Evolutionary conservation across 2,797 vertebrate species (phyloP).

Genomic region (Cottoperca gobio): DNA sequence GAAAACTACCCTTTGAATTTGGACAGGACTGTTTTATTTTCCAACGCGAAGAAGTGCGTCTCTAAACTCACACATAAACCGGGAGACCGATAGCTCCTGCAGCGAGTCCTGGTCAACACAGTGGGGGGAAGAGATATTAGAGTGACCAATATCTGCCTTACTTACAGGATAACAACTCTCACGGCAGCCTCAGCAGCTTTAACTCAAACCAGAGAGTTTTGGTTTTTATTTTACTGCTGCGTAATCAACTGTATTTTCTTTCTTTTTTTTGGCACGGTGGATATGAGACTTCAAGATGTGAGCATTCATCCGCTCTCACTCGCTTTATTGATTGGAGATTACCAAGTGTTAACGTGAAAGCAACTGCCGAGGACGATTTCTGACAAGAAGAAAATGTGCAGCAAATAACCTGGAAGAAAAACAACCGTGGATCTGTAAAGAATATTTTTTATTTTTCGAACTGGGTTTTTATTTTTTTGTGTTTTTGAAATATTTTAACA

Average conservation of each 20-base stretch:
- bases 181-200: constrained; percentile 37
- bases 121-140: constrained; percentile 24
- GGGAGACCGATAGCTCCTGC: constrained; percentile 50
- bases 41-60: constrained; percentile 48
- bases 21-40: constrained; percentile 51
- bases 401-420: constrained; percentile 42
- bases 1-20: constrained; percentile 43
- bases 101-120: constrained; percentile 43
- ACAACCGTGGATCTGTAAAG: constrained; percentile 67
- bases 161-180: constrained; percentile 60
- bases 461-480: background rate
- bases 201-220: constrained; percentile 16
- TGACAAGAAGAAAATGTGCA: constrained; percentile 43
- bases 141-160: constrained; percentile 62
- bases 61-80: constrained; percentile 53
- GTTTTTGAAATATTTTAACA: constrained; percentile 26
- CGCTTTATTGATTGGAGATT: constrained; percentile 70
- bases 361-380: constrained; percentile 44
- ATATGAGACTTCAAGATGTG: constrained; percentile 70
- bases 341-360: constrained; percentile 52
- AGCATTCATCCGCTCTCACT: constrained; percentile 49
- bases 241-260: background rate
- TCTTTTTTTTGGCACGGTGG: constrained; percentile 29
- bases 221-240: background rate
- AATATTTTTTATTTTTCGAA: constrained; percentile 26